Evolutionary conservation across 1,140 invertebrate genomes (phyloP).

Genomic region (Adelges cooleyi): DNA sequence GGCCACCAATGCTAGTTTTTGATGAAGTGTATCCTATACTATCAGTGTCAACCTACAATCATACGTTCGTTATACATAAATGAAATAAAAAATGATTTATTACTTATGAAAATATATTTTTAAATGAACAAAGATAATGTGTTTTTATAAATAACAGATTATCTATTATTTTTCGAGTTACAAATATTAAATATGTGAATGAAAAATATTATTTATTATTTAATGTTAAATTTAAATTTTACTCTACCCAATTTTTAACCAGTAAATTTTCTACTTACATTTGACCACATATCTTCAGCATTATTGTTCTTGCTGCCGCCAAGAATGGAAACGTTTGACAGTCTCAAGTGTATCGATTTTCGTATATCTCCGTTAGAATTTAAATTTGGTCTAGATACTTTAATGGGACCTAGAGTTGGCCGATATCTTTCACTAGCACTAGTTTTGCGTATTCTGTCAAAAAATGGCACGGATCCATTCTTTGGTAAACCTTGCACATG

Average conservation of each 20-base stretch:
- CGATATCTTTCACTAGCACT: constrained; percentile 64
- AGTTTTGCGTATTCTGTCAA: constrained; percentile 67
- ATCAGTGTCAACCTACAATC: constrained; percentile 30
- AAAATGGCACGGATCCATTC: constrained; percentile 77
- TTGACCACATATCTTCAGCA: constrained; percentile 42
- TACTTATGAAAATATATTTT: background rate
- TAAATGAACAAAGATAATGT: background rate
- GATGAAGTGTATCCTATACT: constrained; percentile 44
- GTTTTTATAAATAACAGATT: no score
- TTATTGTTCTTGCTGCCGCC: constrained; percentile 51
- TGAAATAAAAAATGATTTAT: no score
- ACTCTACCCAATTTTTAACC: no score
- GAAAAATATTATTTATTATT: background rate
- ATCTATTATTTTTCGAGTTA: no score
- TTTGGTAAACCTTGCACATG: constrained; percentile 67
- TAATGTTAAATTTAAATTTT: no score
- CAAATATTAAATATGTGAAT: no score
- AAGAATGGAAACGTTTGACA: constrained; percentile 47
- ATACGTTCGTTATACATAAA: background rate
- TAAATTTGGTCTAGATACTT: constrained; percentile 51
- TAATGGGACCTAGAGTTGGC: constrained; percentile 64
- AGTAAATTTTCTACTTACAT: constrained; percentile 23
- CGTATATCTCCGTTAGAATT: constrained; percentile 46
- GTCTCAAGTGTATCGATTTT: constrained; percentile 45
- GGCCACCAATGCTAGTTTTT: constrained; percentile 40